phyloP scores from a whole-genome alignment of 2,113 vertebrate species.

The Nothoprocta pentlandii region DNA sequence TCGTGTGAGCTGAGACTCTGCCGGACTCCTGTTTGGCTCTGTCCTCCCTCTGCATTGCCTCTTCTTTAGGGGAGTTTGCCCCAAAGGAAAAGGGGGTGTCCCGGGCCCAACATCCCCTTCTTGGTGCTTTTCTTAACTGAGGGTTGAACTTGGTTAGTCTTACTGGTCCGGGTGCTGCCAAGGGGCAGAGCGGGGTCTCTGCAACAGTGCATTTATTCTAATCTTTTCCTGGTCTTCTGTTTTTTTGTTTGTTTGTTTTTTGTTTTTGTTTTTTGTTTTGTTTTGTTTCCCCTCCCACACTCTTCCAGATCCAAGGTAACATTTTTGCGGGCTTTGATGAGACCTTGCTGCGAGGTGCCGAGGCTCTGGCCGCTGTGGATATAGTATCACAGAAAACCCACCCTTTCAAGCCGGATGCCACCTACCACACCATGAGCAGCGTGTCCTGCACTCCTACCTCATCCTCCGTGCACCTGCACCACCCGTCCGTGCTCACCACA shows the following conservation, averaged over 20 bases:
- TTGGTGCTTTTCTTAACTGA: fast-evolving
- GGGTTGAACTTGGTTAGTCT: background rate
- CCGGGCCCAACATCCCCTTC: background rate
- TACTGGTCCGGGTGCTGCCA: background rate
- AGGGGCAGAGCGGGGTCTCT: background rate
- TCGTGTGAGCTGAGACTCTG: background rate
- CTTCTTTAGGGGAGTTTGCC: fast-evolving
- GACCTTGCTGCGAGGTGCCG: slow-evolving; percentile 89
- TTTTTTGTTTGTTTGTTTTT: background rate
- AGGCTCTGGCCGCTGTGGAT: slow-evolving; percentile 93
- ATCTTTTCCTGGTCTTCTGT: background rate
- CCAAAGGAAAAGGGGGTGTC: background rate
- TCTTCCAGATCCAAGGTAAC: slow-evolving; percentile 88
- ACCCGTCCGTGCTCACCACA: slow-evolving; percentile 89
- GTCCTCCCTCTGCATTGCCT: background rate
- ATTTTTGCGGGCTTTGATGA: slow-evolving; percentile 94
- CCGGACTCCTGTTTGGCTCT: background rate
- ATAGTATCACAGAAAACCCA: slow-evolving; percentile 91
- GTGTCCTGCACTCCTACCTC: slow-evolving; percentile 91
- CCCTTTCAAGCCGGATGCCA: slow-evolving; percentile 94
- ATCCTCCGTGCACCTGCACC: slow-evolving; percentile 89
- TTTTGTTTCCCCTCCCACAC: background rate
- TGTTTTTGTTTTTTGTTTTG: background rate
- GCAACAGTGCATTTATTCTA: background rate
- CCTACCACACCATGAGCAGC: slow-evolving; percentile 95